These are phyloP conservation scores for Solen grandis DNA, from an alignment of 1,140 invertebrate genomes.

Conservation along the genomic window DNA sequence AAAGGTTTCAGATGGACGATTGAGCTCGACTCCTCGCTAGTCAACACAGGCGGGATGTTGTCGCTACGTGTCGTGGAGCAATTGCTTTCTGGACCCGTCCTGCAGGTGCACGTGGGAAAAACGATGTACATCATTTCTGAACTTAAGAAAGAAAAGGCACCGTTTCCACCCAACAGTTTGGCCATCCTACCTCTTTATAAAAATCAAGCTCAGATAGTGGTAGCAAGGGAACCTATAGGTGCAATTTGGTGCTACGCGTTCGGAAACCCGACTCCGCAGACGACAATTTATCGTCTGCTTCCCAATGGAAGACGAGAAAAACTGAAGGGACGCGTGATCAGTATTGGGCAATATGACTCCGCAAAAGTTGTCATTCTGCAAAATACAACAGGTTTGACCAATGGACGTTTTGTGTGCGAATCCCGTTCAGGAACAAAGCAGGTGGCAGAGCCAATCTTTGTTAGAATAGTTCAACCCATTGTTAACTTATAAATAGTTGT, in stretches of 20 bases:
- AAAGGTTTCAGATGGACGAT: constrained; percentile 46
- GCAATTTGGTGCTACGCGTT: constrained; percentile 54
- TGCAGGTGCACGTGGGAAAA: constrained; percentile 50
- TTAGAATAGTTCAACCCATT: too few relatives aligned
- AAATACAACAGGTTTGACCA: constrained; percentile 4
- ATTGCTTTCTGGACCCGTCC: constrained; percentile 20
- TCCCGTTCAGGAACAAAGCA: constrained; percentile 12
- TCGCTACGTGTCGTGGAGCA: constrained; percentile 31
- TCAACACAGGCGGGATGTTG: constrained; percentile 41
- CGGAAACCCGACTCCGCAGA: constrained; percentile 42
- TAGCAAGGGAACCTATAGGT: constrained; percentile 26
- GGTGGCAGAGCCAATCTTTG: constrained; percentile 26
- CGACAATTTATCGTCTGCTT: constrained; percentile 22
- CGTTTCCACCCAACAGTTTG: constrained; percentile 27
- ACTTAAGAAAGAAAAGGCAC: constrained; percentile 1
- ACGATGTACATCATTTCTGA: constrained; percentile 38
- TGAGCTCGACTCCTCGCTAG: constrained; percentile 25
- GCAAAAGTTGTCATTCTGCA: constrained; percentile 34
- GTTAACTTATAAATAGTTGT: too few relatives aligned
- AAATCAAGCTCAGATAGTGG: constrained; percentile 9
- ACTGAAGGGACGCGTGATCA: constrained; percentile 31
- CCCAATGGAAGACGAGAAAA: neutral
- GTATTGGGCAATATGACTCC: constrained; percentile 46
- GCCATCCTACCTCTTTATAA: constrained; percentile 37
- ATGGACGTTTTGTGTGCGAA: constrained; percentile 39